Evolutionary conservation across 2,113 vertebrate species (phyloP).

Genomic region (Clinocottus analis): DNA sequence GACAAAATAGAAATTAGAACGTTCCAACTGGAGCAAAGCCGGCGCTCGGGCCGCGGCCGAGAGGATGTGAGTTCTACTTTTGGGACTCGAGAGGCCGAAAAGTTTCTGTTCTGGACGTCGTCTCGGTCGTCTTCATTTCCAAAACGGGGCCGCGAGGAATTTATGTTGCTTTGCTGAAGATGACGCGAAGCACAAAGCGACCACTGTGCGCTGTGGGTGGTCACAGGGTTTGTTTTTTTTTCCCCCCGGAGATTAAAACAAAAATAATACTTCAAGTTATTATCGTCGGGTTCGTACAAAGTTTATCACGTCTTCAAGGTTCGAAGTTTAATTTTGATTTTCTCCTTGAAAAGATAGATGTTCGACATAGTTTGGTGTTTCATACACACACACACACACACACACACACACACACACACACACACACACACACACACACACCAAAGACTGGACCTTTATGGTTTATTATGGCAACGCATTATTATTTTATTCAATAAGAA

Average conservation of each 20-base stretch:
- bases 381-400: too few relatives aligned
- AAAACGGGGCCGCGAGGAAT: neutral
- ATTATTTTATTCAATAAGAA: too few relatives aligned
- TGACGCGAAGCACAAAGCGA: neutral
- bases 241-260: neutral
- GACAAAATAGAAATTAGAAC: constrained; percentile 74
- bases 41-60: constrained; percentile 2
- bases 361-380: neutral
- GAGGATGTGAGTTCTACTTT: constrained; percentile 34
- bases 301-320: neutral
- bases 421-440: too few relatives aligned
- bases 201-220: neutral
- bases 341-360: neutral
- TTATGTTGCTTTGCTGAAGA: neutral
- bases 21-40: constrained; percentile 69
- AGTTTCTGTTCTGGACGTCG: neutral
- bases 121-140: neutral
- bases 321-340: neutral
- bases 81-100: neutral
- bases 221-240: neutral
- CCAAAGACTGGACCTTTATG: too few relatives aligned
- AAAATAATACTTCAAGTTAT: neutral
- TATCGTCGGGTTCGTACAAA: neutral
- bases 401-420: too few relatives aligned
- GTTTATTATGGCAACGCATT: too few relatives aligned